Evolutionary conservation across 2,888 invertebrate genomes (phyloP), one percentile per base, ranked within the genome.

Genomic region (Diloba caeruleocephala): DNA sequence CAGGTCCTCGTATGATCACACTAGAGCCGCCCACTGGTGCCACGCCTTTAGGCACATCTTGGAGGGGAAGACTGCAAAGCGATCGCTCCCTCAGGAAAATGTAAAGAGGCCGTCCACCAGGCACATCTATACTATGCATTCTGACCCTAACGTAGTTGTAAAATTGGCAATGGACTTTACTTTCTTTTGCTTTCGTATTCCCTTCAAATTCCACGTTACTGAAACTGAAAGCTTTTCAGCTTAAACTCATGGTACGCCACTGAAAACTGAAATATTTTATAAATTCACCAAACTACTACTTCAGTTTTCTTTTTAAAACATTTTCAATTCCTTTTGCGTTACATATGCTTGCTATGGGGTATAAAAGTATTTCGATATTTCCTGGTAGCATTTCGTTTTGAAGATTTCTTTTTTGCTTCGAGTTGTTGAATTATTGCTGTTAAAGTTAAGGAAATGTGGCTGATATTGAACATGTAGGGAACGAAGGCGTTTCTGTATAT

Each of bases 341-440:
- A 45, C 60, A 59, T 41, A 42, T 60, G 59, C 34, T 33, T 13
- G 19, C 36, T 60, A 29, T 31, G 43, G 34, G 55, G 43, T 42
- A 44, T 58, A 3, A 53, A 60, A 60, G 53, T 60, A 54, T 48
- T 54, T 39, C 59, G 26, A 60, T 60, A 60, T 61, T 61, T 54
- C 36, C 25, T 23, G 9, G n/a, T 37, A 26, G 21, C n/a, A 2
- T 34, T 39, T 19, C 26, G 7, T 31, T 15, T 8, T 39, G 6
- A 19, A 39, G 19, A 9, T 34, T 42, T 15, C 1, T 28, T 38
- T 55, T 25, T 39, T 31, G n/a, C n/a, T n/a, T 36, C 8, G 0
- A 0, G 14, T 15, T 31, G 31, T 33, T 58, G 33, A 50, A 17
- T 31, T 50, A 50, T 58, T 26, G 7, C 14, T 29, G 42, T 42